phyloP scores from a whole-genome alignment of 1,140 invertebrate species.

The Physella acuta region DNA sequence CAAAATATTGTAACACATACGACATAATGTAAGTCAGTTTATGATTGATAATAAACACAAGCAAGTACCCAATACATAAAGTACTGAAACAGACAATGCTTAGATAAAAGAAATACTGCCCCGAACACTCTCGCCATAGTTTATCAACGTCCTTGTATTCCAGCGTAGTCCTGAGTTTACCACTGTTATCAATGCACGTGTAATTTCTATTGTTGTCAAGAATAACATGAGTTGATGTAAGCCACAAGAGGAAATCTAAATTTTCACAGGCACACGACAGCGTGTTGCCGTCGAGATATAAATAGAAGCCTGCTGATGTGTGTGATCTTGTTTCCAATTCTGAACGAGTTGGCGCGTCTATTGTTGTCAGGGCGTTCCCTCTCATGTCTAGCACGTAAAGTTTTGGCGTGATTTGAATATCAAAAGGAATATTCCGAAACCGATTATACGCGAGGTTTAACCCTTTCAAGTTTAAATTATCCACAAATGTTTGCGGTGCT shows the following conservation, averaged over 20 bases:
- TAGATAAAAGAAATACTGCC: not conserved
- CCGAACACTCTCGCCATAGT: not conserved
- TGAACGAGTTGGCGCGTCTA: not conserved
- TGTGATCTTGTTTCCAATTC: not conserved
- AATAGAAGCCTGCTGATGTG: not conserved
- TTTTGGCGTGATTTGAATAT: not conserved
- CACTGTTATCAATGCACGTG: not conserved
- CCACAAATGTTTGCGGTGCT: not conserved
- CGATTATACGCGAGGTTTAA: not conserved
- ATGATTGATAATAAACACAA: not conserved
- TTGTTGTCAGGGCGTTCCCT: not conserved
- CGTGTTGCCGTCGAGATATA: not conserved
- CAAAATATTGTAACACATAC: not conserved
- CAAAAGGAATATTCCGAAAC: not conserved
- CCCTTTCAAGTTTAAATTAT: not conserved
- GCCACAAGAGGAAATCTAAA: not conserved
- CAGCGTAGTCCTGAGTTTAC: not conserved
- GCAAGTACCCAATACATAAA: not conserved
- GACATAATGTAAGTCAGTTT: not conserved
- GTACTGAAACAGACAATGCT: not conserved
- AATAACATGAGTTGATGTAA: not conserved
- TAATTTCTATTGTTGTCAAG: not conserved
- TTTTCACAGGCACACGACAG: constrained; percentile 1
- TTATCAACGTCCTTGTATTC: not conserved
- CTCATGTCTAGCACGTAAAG: not conserved